Percentiles rank a stretch among this genome's conserved stretches.
Conservation (phyloP, 2,797 vertebrate genomes). For the Salmo trutta region DNA sequence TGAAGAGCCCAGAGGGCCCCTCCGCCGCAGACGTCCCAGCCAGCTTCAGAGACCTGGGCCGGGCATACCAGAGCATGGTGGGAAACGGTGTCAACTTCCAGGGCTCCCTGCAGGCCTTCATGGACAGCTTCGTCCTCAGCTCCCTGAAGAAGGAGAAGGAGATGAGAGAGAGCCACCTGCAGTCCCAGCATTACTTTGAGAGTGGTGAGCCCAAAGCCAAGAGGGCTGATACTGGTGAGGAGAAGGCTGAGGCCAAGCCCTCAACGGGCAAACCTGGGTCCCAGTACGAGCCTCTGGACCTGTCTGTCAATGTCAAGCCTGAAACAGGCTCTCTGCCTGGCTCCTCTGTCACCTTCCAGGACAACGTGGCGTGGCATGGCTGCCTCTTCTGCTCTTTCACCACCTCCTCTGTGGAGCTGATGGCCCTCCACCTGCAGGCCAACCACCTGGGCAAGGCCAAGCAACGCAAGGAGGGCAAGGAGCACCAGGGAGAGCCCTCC, state of each 20-base stretch:
- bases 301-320: conserved; percentile 93
- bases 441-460: conserved; percentile 92
- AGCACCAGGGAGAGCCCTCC: conserved; percentile 77
- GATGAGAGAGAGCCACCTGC: conserved; percentile 80
- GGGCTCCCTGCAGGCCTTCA: conserved; percentile 96
- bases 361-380: conserved; percentile 95
- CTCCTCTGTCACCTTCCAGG: conserved; percentile 90
- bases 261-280: conserved; percentile 83
- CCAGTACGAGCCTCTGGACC: conserved; percentile 93
- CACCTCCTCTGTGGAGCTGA: conserved; percentile 94
- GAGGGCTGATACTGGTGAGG: conserved; percentile 72
- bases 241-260: conserved; percentile 80
- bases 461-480: conserved; percentile 76
- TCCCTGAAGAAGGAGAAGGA: conserved; percentile 94
- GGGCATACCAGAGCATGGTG: conserved; percentile 92
- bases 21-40: conserved; percentile 77
- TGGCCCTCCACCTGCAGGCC: conserved; percentile 97
- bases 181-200: conserved; percentile 78
- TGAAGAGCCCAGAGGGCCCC: conserved; percentile 78
- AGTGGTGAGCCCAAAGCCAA: conserved; percentile 82
- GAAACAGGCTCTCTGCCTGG: conserved; percentile 88
- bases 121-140: conserved; percentile 95
- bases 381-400: conserved; percentile 97
- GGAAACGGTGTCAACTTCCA: conserved; percentile 96
- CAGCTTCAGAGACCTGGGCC: conserved; percentile 90